Evolutionary conservation across 2,888 invertebrate genomes (phyloP).

Genomic region (Himalopsyche kuldschensis): DNA sequence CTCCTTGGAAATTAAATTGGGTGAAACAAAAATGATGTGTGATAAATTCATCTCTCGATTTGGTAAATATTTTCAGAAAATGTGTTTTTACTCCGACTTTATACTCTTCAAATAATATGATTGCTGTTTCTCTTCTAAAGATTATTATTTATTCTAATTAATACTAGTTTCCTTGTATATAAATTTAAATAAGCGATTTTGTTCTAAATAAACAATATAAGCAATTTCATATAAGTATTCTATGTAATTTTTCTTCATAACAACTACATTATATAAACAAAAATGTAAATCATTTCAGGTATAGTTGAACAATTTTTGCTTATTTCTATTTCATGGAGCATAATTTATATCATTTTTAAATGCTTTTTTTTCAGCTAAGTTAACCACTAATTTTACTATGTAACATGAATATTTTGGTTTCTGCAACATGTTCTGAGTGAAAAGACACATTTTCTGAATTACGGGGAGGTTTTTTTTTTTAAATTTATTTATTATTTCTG

Average conservation of each 20-base stretch:
- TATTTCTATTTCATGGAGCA: background rate
- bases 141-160: slow-evolving; percentile 1
- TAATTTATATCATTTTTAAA: background rate
- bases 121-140: slow-evolving; percentile 26
- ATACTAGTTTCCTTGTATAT: background rate
- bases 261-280: background rate
- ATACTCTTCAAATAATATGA: slow-evolving; percentile 22
- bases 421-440: slow-evolving; percentile 62
- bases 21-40: background rate
- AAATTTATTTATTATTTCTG: background rate
- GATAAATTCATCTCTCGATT: background rate
- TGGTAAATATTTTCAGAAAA: slow-evolving; percentile 27
- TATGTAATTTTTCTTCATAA: background rate
- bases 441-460: slow-evolving; percentile 85
- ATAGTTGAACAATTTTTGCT: background rate
- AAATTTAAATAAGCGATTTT: background rate
- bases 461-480: background rate
- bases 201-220: background rate
- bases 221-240: background rate
- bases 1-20: background rate
- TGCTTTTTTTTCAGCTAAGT: background rate
- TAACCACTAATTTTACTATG: background rate
- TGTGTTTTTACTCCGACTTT: slow-evolving; percentile 6
- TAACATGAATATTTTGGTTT: slow-evolving; percentile 36
- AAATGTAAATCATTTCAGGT: background rate